Evolutionary conservation across 2,797 vertebrate genomes (phyloP), one percentile per base, ranked within the genome.

Genomic region (Pitangus sulphuratus): DNA sequence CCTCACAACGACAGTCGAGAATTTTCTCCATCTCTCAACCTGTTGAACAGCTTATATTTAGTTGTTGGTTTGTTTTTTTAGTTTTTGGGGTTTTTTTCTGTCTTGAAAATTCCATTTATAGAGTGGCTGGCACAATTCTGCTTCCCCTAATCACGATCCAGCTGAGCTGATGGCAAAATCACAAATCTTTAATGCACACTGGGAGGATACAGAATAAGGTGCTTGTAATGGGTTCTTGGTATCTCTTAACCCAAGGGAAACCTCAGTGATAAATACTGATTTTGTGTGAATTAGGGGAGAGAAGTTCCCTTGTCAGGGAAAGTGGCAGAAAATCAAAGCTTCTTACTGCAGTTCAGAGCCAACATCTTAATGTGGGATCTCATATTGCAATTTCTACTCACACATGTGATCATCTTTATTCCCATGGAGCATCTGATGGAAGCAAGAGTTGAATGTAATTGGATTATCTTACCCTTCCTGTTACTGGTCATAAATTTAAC

Each of bases 381-480:
- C 84, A 39, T 65, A 51, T 45, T 82, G 40, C 85, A 76, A 11
- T 60, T 91, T 84, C 90, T 87, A 8, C 40, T 83, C 47, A 39
- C 12, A 31, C 26, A 12, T 17, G 79, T 57, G 87, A 81, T 70
- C 44, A 22, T 76, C 58, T 79, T 58, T 45, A 85, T 96, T 92
- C 76, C 90, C 62, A 30, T 5, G 70, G 85, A 89, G 56, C 72
- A 51, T 65, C 69, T 86, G 84, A 87, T 81, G 64, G 79, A 84
- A 93, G 44, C 69, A 90, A 86, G 76, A 58, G 40, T 85, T 90
- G 58, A 62, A 62, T 84, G 83, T 89, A 96, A 94, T 90, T 82
- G 66, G 77, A 89, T 91, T 70, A 33, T 84, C 44, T 90, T 91
- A 64, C 65, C 44, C 66, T 96, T 91, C 85, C 84, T 80, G 79